A percentile compares a stretch with the other conserved stretches of the same genome.
phyloP scores from a whole-genome alignment of 2,888 invertebrate species.

The Ramazzottius varieornatus region DNA sequence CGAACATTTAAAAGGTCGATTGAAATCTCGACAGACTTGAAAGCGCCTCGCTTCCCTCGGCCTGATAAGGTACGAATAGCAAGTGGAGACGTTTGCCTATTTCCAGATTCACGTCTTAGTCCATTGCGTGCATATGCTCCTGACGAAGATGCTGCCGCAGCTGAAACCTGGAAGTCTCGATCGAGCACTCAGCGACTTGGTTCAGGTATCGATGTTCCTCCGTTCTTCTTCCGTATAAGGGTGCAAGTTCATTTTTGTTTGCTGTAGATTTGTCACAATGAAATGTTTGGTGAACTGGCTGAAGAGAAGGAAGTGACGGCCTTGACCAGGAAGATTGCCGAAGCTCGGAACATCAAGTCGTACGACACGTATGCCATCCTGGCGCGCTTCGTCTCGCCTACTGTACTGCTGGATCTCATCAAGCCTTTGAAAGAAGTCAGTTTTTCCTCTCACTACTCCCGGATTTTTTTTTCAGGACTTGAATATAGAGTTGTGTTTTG shows the following conservation, averaged over 20 bases:
- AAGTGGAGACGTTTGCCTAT: too few species aligned
- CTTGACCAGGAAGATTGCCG: conserved; percentile 39
- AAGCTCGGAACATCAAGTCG: conserved; percentile 41
- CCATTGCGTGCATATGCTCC: conserved; percentile 55
- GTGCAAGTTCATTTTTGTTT: conserved; percentile 6
- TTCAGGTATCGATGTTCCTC: conserved; percentile 35
- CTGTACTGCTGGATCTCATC: conserved; percentile 44
- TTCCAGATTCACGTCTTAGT: conserved; percentile 53
- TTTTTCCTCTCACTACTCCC: conserved; percentile 1
- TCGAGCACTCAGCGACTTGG: conserved; percentile 41
- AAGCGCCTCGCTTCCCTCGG: too few species aligned
- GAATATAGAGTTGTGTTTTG: neutral
- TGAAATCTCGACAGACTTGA: too few species aligned
- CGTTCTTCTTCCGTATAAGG: conserved; percentile 6
- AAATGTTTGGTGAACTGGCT: conserved; percentile 57
- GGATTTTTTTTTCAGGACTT: neutral
- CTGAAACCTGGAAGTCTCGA: conserved; percentile 54
- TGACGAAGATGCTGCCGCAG: conserved; percentile 40
- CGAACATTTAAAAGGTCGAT: too few species aligned
- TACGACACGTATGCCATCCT: conserved; percentile 56
- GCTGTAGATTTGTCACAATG: conserved; percentile 44
- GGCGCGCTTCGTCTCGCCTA: conserved; percentile 47
- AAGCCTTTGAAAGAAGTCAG: conserved; percentile 49
- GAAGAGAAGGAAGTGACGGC: conserved; percentile 76
- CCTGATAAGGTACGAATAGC: too few species aligned